Conservation (phyloP, 2,888 invertebrate species). For the Drosophila trichaetosa region DNA sequence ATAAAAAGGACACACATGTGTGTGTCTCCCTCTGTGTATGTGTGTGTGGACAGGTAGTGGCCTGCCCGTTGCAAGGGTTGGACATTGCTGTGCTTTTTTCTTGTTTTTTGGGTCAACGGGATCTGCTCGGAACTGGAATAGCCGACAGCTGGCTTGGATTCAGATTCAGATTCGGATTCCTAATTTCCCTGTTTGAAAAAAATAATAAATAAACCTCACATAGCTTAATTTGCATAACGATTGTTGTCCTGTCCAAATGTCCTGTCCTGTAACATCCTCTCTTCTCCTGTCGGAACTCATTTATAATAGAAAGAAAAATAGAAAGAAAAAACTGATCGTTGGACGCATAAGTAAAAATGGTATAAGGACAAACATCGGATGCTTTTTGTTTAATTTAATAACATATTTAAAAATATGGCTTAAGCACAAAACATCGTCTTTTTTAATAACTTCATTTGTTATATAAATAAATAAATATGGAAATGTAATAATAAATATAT, state of each 20-base stretch:
- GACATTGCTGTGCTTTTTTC: slow-evolving; percentile 52
- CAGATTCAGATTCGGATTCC: background rate
- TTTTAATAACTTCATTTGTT: no score
- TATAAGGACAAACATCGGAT: background rate
- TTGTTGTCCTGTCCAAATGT: slow-evolving; percentile 2
- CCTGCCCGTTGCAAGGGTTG: slow-evolving; percentile 40
- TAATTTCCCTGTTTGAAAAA: background rate
- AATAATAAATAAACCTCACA: background rate
- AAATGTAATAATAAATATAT: background rate
- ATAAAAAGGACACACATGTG: slow-evolving; percentile 14
- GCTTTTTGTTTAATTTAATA: background rate
- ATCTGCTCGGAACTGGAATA: slow-evolving; percentile 30
- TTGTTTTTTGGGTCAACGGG: slow-evolving; percentile 29
- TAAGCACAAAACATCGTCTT: background rate
- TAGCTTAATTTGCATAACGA: background rate
- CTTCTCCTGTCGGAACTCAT: background rate
- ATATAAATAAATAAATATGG: background rate
- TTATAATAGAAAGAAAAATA: background rate
- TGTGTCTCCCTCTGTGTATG: background rate
- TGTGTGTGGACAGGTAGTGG: slow-evolving; percentile 39
- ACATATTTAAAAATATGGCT: background rate
- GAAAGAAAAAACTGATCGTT: background rate
- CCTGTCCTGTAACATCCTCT: background rate
- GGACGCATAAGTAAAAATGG: background rate
- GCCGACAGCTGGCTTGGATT: slow-evolving; percentile 39